Conservation (phyloP, 2,797 vertebrate genomes). For the Nannoperca obscura region DNA sequence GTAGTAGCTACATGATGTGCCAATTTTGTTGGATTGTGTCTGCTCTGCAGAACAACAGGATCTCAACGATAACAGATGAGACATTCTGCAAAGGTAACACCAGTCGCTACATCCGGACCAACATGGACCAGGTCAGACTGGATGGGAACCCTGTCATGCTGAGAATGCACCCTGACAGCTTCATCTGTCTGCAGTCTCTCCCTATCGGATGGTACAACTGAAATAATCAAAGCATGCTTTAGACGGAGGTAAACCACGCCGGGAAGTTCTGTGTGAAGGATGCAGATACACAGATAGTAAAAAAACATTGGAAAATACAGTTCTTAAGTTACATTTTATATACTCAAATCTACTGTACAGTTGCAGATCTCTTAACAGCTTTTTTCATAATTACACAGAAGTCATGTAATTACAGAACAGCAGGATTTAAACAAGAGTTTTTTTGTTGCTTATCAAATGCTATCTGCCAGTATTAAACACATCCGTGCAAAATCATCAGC, state of each 20-base stretch:
- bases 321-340: conserved; percentile 50
- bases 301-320: conserved; percentile 11
- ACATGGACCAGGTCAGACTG: conserved; percentile 90
- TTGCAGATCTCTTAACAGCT: background rate
- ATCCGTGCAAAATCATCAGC: conserved; percentile 27
- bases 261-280: conserved; percentile 14
- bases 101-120: conserved; percentile 89
- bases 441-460: conserved; percentile 5
- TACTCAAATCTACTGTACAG: conserved; percentile 24
- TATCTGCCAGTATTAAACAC: conserved; percentile 16
- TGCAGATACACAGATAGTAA: conserved; percentile 1
- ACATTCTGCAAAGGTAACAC: conserved; percentile 95
- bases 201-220: conserved; percentile 91
- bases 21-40: conserved; percentile 15
- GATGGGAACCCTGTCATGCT: conserved; percentile 92
- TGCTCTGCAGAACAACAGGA: conserved; percentile 92
- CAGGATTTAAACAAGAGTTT: background rate
- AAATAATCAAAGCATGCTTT: conserved; percentile 45
- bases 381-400: conserved; percentile 15
- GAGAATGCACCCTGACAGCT: conserved; percentile 91
- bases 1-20: background rate
- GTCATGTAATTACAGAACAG: conserved; percentile 6
- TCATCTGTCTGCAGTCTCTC: conserved; percentile 90
- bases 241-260: background rate
- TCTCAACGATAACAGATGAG: conserved; percentile 89